Evolutionary conservation across 2,888 invertebrate species (phyloP), one percentile per base, ranked within the genome.

Genomic region (Acronicta aceris): DNA sequence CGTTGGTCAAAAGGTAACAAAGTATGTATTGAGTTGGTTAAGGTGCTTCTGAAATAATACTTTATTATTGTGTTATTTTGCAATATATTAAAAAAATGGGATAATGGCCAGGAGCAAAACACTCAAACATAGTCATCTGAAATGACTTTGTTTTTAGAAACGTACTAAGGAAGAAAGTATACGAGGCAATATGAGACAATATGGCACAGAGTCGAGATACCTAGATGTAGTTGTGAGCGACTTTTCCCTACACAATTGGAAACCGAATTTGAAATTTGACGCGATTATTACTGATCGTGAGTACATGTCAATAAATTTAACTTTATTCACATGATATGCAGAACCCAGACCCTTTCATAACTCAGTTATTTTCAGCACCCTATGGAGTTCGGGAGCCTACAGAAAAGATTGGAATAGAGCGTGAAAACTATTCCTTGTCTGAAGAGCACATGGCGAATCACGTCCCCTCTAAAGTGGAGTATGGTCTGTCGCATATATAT

Each of bases 381-480:
- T 99, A 99, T 93, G 99, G 99, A 33, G 98, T 99, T 27, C 95
- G 99, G 66, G 99, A 99, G 93, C 96, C 99, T 0, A 98, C 98
- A 0, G 98, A 98, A 89, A 97, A 97, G 86, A 96, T 98, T 46
- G 98, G 98, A 30, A 96, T 97, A 48, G 95, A 95, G 51, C 95
- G 95, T 72, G 92, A 95, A 42, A 95, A 96, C 80, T 96, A 95
- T 76, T 95, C 94, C 2, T 95, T 97, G 12, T 95, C 95, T 7
- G 96, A 96, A 27, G 95, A 96, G 67, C 96, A 97, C 82, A 85
- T 96, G 40, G 91, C 95, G 10, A 96, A 96, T 40, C 98, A 98
- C 85, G 96, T 97, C 81, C 98, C 98, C 0, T 96, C 97, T 0
- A 98, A 99, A 89, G 96, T 98, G 45, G 97, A 96, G 61, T 99